Evolutionary conservation across 2,797 vertebrate species (phyloP).

Genomic region (Leontocebus nigricollis): DNA sequence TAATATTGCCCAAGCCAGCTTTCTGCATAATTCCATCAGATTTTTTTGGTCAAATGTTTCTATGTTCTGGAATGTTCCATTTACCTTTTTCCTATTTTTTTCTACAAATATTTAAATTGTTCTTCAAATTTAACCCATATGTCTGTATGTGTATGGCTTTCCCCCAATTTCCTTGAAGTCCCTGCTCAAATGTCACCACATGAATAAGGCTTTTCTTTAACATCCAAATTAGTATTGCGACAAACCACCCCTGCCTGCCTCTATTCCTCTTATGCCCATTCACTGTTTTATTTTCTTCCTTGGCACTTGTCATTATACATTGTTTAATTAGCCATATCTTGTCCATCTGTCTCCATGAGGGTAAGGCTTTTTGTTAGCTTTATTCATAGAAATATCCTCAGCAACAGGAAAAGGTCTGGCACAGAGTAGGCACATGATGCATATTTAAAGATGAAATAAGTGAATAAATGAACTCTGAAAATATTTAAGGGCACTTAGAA

Average conservation of each 20-base stretch:
- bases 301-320: not conserved
- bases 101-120: conserved; percentile 37
- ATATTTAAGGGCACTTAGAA: not conserved
- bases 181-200: not conserved
- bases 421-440: not conserved
- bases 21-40: not conserved
- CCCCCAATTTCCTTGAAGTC: conserved; percentile 16
- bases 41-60: not conserved
- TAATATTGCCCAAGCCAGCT: not conserved
- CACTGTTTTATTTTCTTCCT: not conserved
- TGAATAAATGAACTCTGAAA: conserved; percentile 3
- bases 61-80: conserved; percentile 40
- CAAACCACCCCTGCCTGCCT: not conserved
- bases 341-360: not conserved
- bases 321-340: not conserved
- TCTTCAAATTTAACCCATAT: conserved; percentile 22
- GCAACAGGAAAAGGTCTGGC: not conserved
- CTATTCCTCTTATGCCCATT: not conserved
- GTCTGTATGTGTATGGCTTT: not conserved
- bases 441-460: not conserved
- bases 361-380: not conserved
- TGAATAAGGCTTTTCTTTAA: conserved; percentile 17
- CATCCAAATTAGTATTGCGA: not conserved
- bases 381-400: not conserved
- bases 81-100: not conserved